A percentile compares a stretch with the other conserved stretches of the same genome.
These are phyloP conservation scores for Formica aserva DNA, from an alignment of 2,888 invertebrate genomes.

Conservation along the genomic window DNA sequence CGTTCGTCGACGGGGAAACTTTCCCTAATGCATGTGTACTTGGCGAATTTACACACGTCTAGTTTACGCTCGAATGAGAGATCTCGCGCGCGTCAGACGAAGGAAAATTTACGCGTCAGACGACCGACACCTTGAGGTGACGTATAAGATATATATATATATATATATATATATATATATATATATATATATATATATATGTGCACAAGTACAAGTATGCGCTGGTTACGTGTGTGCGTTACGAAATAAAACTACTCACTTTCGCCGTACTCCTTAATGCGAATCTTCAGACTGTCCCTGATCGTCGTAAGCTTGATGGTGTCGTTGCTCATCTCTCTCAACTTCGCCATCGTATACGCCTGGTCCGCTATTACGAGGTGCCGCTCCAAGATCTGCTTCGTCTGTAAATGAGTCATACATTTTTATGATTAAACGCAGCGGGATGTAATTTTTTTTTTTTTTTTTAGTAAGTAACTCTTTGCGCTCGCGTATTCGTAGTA, in stretches of 20 bases:
- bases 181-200: background rate
- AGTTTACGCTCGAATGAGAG: constrained; percentile 1
- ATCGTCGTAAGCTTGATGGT: constrained; percentile 90
- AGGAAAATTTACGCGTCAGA: constrained; percentile 15
- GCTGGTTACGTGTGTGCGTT: background rate
- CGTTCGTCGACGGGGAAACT: background rate
- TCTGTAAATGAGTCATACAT: constrained; percentile 87
- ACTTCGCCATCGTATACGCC: constrained; percentile 93
- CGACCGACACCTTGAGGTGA: constrained; percentile 1
- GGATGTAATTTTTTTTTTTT: background rate
- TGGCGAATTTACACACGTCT: constrained; percentile 13
- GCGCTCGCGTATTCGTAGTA: background rate
- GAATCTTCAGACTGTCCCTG: constrained; percentile 91
- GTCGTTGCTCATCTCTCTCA: constrained; percentile 89
- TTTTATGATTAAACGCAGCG: background rate
- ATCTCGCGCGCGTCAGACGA: constrained; percentile 2
- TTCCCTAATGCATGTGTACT: constrained; percentile 13
- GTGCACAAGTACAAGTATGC: background rate
- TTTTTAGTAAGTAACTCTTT: background rate
- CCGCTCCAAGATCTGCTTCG: constrained; percentile 93
- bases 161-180: background rate
- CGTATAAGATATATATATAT: constrained; percentile 1
- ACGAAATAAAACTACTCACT: constrained; percentile 87
- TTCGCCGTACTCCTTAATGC: constrained; percentile 92
- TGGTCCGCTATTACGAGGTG: constrained; percentile 94